Evolutionary conservation across 23 tunicate genomes (phyloP), one percentile per base, ranked within the genome.

Genomic region (Botrylloides violaceus): DNA sequence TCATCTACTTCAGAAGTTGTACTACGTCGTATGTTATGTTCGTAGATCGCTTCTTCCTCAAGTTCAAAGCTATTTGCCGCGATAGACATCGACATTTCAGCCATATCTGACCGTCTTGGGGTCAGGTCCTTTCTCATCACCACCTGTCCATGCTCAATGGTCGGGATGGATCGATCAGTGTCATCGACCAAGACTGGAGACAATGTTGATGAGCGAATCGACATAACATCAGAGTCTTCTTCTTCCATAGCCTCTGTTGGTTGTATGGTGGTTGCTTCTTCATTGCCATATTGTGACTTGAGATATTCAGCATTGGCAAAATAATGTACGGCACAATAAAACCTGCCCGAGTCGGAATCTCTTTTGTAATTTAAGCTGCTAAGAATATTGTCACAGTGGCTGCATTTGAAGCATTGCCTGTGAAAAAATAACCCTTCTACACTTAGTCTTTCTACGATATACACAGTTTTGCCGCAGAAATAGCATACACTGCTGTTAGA

Each of bases 401-500:
- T 37, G 75, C 98, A 92, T 23, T 75, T 80, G 70, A 94, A 94
- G 61, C 98, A 94, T 47, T 86, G 80, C 34, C 98, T 77, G 65
- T 94, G 98, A 72, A 94, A 94, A 57, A 86, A 94, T 29, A 76
- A 60, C 5, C 90, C 89, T 57, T 94, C 95, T 18, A 77, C 84
- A 73, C 95, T 81, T 65, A 77, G 37, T 24, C 90, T 48, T 38
- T 94, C 95, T 20, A 76, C 91, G 43, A 94, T 81, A 59, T 81
- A 94, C 29, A 94, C 89, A 0, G 83, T 73, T 20, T 68, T 73
- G 4, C 86, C 47, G 39, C 97, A 90, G 63, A 90, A 90, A 62
- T 75, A 83, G 68, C 97, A 90, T 7, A 28, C 66, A 47, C 74
- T 83, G 70, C 97, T 90, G 4, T 55, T 57, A 19, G 18, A 55